Evolutionary conservation across 2,797 vertebrate species (phyloP).

Genomic region (Apodemus agrarius): DNA sequence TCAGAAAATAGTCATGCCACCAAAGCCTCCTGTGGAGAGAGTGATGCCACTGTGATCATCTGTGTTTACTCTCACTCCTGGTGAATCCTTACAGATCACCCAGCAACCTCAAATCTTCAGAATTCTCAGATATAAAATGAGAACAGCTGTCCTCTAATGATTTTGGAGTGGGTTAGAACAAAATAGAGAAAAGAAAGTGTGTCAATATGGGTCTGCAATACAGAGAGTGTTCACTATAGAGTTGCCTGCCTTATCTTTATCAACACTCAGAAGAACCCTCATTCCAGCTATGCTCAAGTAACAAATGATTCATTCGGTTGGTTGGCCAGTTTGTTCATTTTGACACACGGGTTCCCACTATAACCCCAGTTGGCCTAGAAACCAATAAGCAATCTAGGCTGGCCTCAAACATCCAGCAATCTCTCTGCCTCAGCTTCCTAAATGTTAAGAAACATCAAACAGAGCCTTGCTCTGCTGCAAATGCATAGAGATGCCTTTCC

Average conservation of each 20-base stretch:
- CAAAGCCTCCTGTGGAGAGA: not conserved
- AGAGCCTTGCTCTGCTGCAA: not conserved
- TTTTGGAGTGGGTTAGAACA: not conserved
- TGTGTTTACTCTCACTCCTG: not conserved
- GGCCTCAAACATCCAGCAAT: not conserved
- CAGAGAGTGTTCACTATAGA: not conserved
- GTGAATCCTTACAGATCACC: not conserved
- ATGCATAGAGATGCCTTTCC: not conserved
- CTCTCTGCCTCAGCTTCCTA: not conserved
- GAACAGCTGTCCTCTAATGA: not conserved
- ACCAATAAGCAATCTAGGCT: not conserved
- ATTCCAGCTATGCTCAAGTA: not conserved
- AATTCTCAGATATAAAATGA: not conserved
- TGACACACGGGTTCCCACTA: not conserved
- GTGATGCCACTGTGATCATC: not conserved
- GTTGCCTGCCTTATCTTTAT: not conserved
- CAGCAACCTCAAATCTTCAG: not conserved
- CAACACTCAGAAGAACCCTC: constrained; percentile 20
- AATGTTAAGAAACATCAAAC: not conserved
- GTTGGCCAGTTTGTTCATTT: not conserved
- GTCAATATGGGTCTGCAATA: not conserved
- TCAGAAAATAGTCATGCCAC: not conserved
- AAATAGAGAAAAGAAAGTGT: not conserved
- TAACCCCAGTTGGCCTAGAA: not conserved
- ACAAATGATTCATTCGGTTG: not conserved